phyloP scores from a whole-genome alignment of 92 coral and sea anemone genomes.

The Parazoanthus atlanticus region DNA sequence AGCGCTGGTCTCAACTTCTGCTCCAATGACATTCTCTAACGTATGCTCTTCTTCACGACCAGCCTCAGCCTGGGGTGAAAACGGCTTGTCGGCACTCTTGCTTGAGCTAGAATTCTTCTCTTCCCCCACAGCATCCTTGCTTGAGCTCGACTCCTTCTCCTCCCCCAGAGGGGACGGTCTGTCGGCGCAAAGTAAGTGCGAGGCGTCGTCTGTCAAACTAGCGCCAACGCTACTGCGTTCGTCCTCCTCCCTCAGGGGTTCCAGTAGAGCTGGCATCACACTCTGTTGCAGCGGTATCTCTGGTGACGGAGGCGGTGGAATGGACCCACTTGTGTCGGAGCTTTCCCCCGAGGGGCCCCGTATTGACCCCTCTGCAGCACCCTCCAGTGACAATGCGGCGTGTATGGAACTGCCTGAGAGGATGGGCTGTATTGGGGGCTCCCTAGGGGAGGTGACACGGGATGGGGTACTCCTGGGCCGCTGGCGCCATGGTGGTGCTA shows the following conservation, averaged over 20 bases:
- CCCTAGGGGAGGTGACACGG: conserved; percentile 50
- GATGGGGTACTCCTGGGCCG: conserved; percentile 85
- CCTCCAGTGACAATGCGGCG: conserved; percentile 28
- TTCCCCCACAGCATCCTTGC: background rate
- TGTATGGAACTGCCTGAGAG: conserved; percentile 78
- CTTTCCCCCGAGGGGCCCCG: conserved; percentile 39
- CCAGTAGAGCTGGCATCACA: conserved; percentile 53
- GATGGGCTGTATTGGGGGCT: conserved; percentile 55
- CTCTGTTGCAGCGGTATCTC: conserved; percentile 47
- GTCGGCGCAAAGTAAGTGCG: background rate
- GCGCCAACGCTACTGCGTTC: conserved; percentile 74
- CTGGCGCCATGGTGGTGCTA: conserved; percentile 41
- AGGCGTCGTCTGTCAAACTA: conserved; percentile 46
- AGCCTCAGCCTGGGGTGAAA: background rate
- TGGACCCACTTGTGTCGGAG: conserved; percentile 54
- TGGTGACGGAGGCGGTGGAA: conserved; percentile 93
- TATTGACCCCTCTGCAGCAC: conserved; percentile 48
- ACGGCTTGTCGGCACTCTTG: background rate
- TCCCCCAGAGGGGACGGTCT: conserved; percentile 60
- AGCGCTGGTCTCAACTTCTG: background rate
- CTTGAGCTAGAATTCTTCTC: background rate
- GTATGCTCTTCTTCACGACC: background rate
- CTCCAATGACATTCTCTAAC: background rate
- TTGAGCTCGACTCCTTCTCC: conserved; percentile 12
- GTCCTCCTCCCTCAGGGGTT: conserved; percentile 79